Conservation (phyloP, 2,888 invertebrate species). For the Cantharis rustica region DNA sequence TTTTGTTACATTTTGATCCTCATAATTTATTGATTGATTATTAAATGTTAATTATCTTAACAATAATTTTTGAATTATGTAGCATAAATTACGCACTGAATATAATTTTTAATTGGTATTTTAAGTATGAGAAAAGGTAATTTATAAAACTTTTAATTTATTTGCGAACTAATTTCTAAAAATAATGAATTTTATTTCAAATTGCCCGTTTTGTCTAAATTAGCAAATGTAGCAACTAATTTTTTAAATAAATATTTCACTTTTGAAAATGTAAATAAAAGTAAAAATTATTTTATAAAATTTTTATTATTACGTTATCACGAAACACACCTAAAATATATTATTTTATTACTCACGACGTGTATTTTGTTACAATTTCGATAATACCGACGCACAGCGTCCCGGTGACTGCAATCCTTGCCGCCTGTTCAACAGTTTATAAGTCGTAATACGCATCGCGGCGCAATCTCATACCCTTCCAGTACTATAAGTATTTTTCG, state of each 20-base stretch:
- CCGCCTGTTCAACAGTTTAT: slow-evolving; percentile 36
- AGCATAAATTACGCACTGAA: not conserved
- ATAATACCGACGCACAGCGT: slow-evolving; percentile 34
- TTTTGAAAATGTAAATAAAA: not conserved
- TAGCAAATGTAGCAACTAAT: not conserved
- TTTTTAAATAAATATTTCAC: not conserved
- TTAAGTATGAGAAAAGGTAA: not conserved
- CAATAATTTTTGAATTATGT: not conserved
- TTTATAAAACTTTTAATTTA: not conserved
- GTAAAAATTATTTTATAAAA: not conserved
- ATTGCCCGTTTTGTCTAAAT: not conserved
- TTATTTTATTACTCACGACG: not conserved
- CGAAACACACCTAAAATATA: not conserved
- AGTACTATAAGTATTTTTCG: not conserved
- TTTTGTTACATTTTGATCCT: not conserved
- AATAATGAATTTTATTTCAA: not conserved
- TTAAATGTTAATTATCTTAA: too few species aligned
- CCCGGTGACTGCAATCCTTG: slow-evolving; percentile 34
- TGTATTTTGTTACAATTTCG: not conserved
- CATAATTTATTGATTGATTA: not conserved
- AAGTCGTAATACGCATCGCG: slow-evolving; percentile 41
- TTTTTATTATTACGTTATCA: not conserved
- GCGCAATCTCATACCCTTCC: slow-evolving; percentile 40
- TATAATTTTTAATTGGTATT: not conserved
- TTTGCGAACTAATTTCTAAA: not conserved